Conservation (phyloP, 2,888 invertebrate species). For the Agriotes lineatus region DNA sequence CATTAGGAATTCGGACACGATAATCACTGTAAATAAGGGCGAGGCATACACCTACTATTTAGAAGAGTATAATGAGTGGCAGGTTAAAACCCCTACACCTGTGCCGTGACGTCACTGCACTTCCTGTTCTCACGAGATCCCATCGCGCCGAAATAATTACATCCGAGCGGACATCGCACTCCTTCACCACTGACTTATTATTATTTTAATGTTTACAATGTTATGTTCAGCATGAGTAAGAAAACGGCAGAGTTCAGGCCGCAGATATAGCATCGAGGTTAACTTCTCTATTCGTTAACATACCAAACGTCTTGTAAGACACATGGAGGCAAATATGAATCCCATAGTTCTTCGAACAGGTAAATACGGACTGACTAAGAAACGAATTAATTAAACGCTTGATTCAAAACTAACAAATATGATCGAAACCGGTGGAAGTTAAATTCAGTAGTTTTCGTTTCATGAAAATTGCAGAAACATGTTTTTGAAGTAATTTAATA, state of each 20-base stretch:
- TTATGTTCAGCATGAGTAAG: conserved; percentile 30
- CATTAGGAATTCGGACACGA: conserved; percentile 23
- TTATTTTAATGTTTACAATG: conserved; percentile 41
- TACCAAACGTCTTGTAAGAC: too few species aligned
- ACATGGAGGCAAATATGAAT: too few species aligned
- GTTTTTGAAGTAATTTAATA: too few species aligned
- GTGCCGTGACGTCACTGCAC: conserved; percentile 63
- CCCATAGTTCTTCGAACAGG: too few species aligned
- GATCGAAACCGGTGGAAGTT: too few species aligned
- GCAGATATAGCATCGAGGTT: neutral
- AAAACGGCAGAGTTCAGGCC: neutral
- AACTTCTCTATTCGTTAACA: too few species aligned
- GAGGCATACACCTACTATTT: conserved; percentile 35
- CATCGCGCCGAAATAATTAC: conserved; percentile 66
- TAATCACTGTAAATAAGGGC: conserved; percentile 35
- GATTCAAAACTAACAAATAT: too few species aligned
- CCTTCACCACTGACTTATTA: conserved; percentile 42
- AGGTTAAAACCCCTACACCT: conserved; percentile 61
- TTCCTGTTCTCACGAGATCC: conserved; percentile 67
- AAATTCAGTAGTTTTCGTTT: too few species aligned
- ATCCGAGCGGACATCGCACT: conserved; percentile 59
- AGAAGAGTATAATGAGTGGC: conserved; percentile 50
- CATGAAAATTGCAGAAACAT: too few species aligned
- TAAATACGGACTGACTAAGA: too few species aligned
- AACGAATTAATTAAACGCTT: too few species aligned